A percentile compares a stretch with the other conserved stretches of the same genome.
Conservation (phyloP, 64 coral and sea anemone species). For the Montipora capricornis region DNA sequence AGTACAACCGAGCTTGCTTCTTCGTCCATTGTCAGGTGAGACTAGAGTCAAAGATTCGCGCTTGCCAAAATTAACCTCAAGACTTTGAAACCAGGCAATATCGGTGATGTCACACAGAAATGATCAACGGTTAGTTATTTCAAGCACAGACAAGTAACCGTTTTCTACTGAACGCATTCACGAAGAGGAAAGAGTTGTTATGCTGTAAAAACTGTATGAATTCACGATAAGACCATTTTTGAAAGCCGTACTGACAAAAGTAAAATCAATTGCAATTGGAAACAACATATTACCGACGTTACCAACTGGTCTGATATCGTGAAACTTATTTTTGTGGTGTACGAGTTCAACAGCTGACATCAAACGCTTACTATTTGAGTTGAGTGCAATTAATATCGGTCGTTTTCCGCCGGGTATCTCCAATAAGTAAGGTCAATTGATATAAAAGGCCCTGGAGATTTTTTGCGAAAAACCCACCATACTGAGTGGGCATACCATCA, state of each 20-base stretch:
- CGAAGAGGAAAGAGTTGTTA: not conserved
- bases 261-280: not conserved
- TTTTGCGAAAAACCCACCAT: not conserved
- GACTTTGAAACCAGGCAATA: slow-evolving; percentile 54
- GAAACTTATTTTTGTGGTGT: slow-evolving; percentile 46
- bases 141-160: not conserved
- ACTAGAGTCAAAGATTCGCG: not conserved
- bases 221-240: not conserved
- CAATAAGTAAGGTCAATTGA: not conserved
- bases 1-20: slow-evolving; percentile 58
- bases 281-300: not conserved
- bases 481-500: not conserved
- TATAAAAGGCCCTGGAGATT: not conserved
- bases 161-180: not conserved
- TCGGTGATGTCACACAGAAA: slow-evolving; percentile 28
- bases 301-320: slow-evolving; percentile 53
- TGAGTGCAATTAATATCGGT: slow-evolving; percentile 28
- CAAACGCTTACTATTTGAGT: slow-evolving; percentile 22
- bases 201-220: not conserved
- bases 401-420: slow-evolving; percentile 26
- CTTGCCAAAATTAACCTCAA: not conserved
- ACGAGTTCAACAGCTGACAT: slow-evolving; percentile 20
- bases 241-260: not conserved
- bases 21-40: slow-evolving; percentile 52
- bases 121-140: not conserved